These are phyloP conservation scores for Thaleichthys pacificus DNA, from an alignment of 2,797 vertebrate species.

Conservation along the genomic window DNA sequence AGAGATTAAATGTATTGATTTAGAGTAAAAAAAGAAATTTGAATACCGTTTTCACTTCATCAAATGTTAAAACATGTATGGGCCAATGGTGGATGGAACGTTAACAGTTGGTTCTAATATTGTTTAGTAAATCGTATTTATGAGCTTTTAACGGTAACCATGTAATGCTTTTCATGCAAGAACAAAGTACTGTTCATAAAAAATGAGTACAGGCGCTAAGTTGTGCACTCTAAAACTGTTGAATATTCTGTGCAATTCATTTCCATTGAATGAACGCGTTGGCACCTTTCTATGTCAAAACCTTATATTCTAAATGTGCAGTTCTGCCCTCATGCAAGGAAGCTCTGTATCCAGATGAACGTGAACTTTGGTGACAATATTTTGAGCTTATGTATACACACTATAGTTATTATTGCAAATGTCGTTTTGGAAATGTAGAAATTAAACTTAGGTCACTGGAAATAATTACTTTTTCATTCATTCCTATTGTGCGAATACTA, in stretches of 20 bases:
- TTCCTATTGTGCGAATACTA: not conserved
- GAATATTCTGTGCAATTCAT: not conserved
- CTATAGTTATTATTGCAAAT: not conserved
- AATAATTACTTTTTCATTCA: slow-evolving; percentile 8
- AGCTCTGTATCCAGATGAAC: no score
- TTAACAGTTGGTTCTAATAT: no score
- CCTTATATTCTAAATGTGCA: no score
- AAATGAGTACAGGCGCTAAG: not conserved
- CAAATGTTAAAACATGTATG: no score
- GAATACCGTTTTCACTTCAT: no score
- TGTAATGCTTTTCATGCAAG: not conserved
- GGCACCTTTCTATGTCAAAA: not conserved
- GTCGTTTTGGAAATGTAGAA: not conserved
- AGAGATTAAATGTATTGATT: no score
- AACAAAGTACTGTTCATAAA: not conserved
- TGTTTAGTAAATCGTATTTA: no score
- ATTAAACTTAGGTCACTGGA: not conserved
- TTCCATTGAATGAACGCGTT: not conserved
- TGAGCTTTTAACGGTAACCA: not conserved
- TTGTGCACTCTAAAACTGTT: not conserved
- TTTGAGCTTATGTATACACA: not conserved
- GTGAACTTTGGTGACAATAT: no score
- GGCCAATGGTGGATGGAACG: no score
- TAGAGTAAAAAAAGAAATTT: no score
- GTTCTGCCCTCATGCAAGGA: not conserved